A percentile compares a stretch with the other conserved stretches of the same genome.
Conservation (phyloP, 2,797 vertebrate species). For the Percopsis omiscomaycus region DNA sequence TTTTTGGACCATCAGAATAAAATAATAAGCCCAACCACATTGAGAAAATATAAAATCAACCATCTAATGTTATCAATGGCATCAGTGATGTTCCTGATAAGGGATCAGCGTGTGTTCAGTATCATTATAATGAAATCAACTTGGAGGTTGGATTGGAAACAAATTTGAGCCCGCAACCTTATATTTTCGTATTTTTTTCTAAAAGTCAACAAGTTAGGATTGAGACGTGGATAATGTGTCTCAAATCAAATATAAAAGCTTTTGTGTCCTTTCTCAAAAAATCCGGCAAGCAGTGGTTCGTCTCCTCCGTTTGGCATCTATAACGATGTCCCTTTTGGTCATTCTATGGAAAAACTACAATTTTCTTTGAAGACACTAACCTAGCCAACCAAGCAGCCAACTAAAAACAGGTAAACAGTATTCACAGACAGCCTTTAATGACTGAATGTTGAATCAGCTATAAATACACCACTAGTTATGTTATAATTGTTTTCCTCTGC, state of each 20-base stretch:
- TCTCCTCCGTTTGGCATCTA: conserved; percentile 46
- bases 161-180: too few relatives aligned
- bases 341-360: conserved; percentile 36
- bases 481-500: conserved; percentile 76
- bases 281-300: conserved; percentile 48
- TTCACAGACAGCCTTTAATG: conserved; percentile 65
- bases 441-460: conserved; percentile 73
- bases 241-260: conserved; percentile 32
- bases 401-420: conserved; percentile 63
- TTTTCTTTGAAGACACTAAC: background rate
- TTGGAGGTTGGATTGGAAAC: too few relatives aligned
- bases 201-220: background rate
- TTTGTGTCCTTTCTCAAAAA: conserved; percentile 23
- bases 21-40: too few relatives aligned
- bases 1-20: too few relatives aligned
- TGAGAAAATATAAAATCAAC: too few relatives aligned
- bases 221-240: conserved; percentile 24
- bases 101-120: too few relatives aligned
- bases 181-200: too few relatives aligned
- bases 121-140: too few relatives aligned
- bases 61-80: too few relatives aligned
- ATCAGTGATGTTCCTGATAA: too few relatives aligned
- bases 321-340: conserved; percentile 49
- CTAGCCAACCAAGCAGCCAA: conserved; percentile 67
- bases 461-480: conserved; percentile 66